Base-by-base conservation (phyloP, 2,888 invertebrate species). In the Carterocephalus palaemon region DNA sequence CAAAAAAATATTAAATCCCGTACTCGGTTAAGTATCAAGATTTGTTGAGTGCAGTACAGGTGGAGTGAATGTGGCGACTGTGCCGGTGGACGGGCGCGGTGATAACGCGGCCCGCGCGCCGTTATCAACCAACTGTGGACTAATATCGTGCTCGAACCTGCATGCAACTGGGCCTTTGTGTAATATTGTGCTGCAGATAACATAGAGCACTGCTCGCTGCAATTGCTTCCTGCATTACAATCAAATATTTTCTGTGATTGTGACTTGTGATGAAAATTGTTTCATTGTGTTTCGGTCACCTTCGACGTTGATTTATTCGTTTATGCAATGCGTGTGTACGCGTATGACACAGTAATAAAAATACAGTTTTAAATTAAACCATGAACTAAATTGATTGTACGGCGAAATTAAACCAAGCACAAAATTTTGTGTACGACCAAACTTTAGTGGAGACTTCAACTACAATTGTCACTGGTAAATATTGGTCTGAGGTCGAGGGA, bases 1-100 rank as follows among this genome's bases (percentile, higher is more conserved):
- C n/a, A n/a, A 6, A 29, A 15, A 1, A 17, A 9, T 8, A 17
- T 17, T 31, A 10, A 20, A 22, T 23, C 2, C 9, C 20, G n/a
- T 9, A 34, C 28, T 12, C 6, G 15, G n/a, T 10, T 33, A 66
- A 67, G 54, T 63, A 74, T 55, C 69, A 74, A 73, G 31, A 45
- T 1, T 0, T 0, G 0, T 47, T n/a, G 2, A 13, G 48, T 59
- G 60, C 22, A 26, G 57, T 73, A 58, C 22, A 57, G 20, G 53
- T 59, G 59, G 59, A 70, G 82, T 81, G 83, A 84, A 82, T 83
- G 84, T 84, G 76, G 78, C 64, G 67, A 75, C 75, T 74, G 76
- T 69, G 59, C 67, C 66, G 68, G 75, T 73, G 78, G 78, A 71
- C 76, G 69, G 76, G 78, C 75, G 76, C 77, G 69, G 75, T 83